phyloP scores from a whole-genome alignment of 2,888 invertebrate genomes.

The Diarsia mendica region DNA sequence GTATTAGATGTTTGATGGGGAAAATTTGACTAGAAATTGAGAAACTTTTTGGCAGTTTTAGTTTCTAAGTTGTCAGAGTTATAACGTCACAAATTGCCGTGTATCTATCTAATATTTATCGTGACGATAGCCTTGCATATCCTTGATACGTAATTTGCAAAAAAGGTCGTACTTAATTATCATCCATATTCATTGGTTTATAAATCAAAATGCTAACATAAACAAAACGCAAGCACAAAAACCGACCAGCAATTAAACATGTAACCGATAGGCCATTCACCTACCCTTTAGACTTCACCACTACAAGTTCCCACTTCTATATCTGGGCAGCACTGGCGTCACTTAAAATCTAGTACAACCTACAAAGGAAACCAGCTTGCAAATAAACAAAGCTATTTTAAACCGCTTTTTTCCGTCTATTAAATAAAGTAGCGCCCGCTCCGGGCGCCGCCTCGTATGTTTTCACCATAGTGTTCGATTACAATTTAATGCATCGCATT shows the following conservation, averaged over 20 bases:
- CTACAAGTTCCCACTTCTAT: constrained; percentile 44
- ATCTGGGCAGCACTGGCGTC: constrained; percentile 42
- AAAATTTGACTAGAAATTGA: constrained; percentile 8
- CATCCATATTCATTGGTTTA: background rate
- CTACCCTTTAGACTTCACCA: constrained; percentile 20
- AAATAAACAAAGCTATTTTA: constrained; percentile 66
- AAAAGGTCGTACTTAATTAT: background rate
- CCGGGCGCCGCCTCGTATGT: constrained; percentile 66
- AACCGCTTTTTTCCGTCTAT: constrained; percentile 64
- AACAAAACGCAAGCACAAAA: constrained; percentile 4
- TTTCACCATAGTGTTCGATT: constrained; percentile 85
- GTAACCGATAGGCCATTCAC: constrained; percentile 38
- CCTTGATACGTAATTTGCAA: background rate
- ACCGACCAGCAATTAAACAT: constrained; percentile 13
- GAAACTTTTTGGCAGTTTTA: background rate
- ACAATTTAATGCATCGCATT: constrained; percentile 89
- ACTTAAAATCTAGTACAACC: constrained; percentile 55
- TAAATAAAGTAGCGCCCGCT: constrained; percentile 65
- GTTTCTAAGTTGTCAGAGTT: background rate
- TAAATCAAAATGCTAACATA: background rate
- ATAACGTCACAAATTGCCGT: background rate
- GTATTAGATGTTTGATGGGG: constrained; percentile 29
- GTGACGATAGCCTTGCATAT: background rate
- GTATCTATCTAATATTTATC: too few relatives aligned
- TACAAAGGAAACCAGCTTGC: constrained; percentile 59